Evolutionary conservation across 2,888 invertebrate genomes (phyloP), one percentile per base, ranked within the genome.

Genomic region (Fabriciana adippe): DNA sequence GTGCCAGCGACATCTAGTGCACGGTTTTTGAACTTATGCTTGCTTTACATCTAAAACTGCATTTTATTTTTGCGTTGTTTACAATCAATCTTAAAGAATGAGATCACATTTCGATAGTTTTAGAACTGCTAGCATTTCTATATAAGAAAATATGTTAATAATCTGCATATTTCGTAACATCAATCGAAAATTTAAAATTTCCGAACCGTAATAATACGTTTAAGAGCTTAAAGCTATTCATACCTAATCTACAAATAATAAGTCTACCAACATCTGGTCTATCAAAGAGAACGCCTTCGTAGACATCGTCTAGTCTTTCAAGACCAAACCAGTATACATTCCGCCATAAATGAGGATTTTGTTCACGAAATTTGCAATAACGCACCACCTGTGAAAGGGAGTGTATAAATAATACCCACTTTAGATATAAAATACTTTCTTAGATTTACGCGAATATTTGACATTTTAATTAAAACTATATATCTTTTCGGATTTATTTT

Each of bases 331-430:
- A 95, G 76, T 94, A 93, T 2, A 97, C 93, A 68, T 95, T 94
- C 47, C 94, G 93, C 85, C 95, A 95, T 31, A 95, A 93, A 60
- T 94, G 93, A 15, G 95, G 95, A 81, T 97, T 95, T 66, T 94
- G 93, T 70, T 95, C 95, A 70, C 96, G 94, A 84, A 97, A 97
- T 67, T 93, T 93, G 81, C 93, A 95, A 83, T 97, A 97, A 73
- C 95, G 95, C 47, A 94, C 95, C 75, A 97, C 79, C 96, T 96
- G 87, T 21, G 45, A 57, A 11, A 31, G 26, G 31, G 4, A 55
- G 6, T 8, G 5, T 8, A 31, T 21, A 55, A 55, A 55, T 55
- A 31, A 1, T n/a, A n/a, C 18, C 26, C 21, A 26, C 3, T 35
- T 55, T n/a, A 13, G 15, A 55, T 94, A 14, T 16, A 31, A 26